Conservation (phyloP, 2,113 vertebrate species). For the Amphilophus citrinellus region DNA sequence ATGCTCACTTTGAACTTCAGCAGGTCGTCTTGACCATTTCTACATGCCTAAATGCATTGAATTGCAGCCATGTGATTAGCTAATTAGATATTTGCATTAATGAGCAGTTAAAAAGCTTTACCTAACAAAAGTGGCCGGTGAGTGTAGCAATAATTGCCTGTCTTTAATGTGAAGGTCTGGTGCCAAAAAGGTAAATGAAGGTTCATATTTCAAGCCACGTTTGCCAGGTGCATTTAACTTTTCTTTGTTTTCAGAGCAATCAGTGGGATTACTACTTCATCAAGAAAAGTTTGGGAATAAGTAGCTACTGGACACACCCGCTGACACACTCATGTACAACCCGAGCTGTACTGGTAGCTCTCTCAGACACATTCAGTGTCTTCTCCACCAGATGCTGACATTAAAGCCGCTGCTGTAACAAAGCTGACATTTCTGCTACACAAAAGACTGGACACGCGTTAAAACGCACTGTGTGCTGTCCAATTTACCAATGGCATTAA, state of each 20-base stretch:
- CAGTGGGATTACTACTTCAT: neutral
- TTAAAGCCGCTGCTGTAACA: constrained; percentile 61
- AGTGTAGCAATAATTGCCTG: neutral
- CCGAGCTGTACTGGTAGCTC: neutral
- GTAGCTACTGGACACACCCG: neutral
- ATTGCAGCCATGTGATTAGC: neutral
- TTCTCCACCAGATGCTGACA: constrained; percentile 51
- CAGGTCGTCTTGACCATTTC: neutral
- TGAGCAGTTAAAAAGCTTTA: neutral
- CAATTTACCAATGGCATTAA: constrained; percentile 53
- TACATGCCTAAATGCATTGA: neutral
- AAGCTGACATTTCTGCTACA: constrained; percentile 61
- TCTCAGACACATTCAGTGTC: neutral
- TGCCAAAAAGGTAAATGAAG: neutral
- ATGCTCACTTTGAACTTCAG: neutral
- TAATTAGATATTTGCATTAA: neutral
- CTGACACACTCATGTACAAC: neutral
- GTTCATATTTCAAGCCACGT: neutral
- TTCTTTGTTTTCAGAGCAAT: neutral
- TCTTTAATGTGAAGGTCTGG: neutral
- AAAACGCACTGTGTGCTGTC: constrained; percentile 12
- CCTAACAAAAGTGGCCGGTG: neutral
- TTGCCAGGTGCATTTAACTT: neutral
- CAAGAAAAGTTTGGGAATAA: neutral
- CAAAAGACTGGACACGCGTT: constrained; percentile 43